These are phyloP conservation scores for Saccostrea echinata DNA, from an alignment of 1,140 invertebrate species.

Conservation along the genomic window DNA sequence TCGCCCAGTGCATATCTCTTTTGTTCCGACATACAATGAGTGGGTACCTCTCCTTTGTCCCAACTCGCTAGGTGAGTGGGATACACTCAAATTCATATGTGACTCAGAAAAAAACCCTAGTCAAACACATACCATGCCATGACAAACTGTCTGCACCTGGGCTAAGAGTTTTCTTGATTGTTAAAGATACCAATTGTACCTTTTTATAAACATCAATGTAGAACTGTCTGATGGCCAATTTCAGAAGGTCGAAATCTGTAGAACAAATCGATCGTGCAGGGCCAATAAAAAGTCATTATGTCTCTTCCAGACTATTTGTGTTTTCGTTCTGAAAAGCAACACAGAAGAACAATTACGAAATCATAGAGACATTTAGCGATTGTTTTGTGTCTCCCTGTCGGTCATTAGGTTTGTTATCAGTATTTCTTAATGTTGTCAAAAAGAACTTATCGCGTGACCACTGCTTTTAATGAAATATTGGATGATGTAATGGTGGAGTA, in stretches of 20 bases:
- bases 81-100: not conserved
- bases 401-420: not conserved
- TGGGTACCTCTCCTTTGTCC: not conserved
- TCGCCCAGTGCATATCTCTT: not conserved
- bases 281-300: conserved; percentile 25
- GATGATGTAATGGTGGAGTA: conserved; percentile 1
- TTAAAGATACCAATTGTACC: not conserved
- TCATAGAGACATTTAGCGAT: conserved; percentile 28
- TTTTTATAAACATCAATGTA: not conserved
- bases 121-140: not conserved
- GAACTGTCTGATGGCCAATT: not conserved
- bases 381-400: not conserved
- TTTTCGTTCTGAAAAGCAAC: conserved; percentile 20
- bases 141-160: not conserved
- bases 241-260: conserved; percentile 21
- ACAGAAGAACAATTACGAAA: conserved; percentile 16
- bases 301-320: conserved; percentile 31
- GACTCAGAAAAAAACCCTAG: not conserved
- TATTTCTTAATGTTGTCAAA: conserved; percentile 15
- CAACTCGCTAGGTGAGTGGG: not conserved
- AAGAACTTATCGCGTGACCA: conserved; percentile 32
- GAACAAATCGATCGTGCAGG: not conserved
- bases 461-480: conserved; percentile 18
- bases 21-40: not conserved
- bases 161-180: not conserved